Conservation (phyloP, 1,140 invertebrate species). For the Myzus persicae region DNA sequence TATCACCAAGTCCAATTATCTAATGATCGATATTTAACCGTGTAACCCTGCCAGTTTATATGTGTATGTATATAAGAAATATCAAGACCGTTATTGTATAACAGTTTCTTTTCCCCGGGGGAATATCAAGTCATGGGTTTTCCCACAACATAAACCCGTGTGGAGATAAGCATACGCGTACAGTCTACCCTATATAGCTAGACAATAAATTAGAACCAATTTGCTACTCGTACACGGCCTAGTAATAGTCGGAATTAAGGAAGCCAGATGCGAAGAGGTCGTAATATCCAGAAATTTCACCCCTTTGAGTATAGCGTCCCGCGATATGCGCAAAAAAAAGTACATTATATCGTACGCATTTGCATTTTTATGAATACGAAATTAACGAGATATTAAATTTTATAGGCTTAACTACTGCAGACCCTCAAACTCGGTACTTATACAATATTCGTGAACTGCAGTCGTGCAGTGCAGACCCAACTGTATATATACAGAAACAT, state of each 20-base stretch:
- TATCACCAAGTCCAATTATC: background rate
- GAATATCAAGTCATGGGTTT: background rate
- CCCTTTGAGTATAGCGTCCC: background rate
- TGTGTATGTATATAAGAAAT: background rate
- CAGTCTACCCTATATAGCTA: background rate
- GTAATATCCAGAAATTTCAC: background rate
- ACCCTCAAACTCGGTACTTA: background rate
- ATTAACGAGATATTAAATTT: constrained; percentile 30
- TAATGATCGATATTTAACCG: background rate
- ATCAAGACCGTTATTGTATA: background rate
- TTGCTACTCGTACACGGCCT: background rate
- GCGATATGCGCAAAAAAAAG: background rate
- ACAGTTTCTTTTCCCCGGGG: constrained; percentile 22
- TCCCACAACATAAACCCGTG: constrained; percentile 6
- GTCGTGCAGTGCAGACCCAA: background rate
- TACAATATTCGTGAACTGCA: background rate
- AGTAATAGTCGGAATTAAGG: constrained; percentile 11
- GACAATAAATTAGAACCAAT: constrained; percentile 37
- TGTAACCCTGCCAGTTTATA: background rate
- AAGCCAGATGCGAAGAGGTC: background rate
- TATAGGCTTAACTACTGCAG: background rate
- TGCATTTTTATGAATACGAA: constrained; percentile 36
- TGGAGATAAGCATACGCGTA: background rate
- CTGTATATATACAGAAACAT: background rate
- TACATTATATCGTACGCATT: background rate